Percentiles rank a stretch among this genome's conserved stretches.
These are phyloP conservation scores for Stichodactyla helianthus DNA, from an alignment of 64 coral and sea anemone species.

Conservation along the genomic window DNA sequence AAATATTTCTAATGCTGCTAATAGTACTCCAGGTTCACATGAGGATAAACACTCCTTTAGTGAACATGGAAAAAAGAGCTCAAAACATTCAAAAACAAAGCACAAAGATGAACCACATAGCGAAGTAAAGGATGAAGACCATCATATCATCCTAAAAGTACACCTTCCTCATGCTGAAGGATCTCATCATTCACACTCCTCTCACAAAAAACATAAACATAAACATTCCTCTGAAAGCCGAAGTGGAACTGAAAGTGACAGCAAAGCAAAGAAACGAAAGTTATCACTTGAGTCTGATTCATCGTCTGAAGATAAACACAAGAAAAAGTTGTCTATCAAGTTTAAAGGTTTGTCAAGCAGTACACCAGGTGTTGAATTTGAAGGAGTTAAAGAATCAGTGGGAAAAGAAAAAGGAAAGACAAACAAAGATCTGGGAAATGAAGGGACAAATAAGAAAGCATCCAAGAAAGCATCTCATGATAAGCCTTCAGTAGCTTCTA, in stretches of 20 bases:
- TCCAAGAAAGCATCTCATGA: neutral
- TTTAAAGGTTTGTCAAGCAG: conserved; percentile 34
- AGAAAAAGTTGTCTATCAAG: conserved; percentile 56
- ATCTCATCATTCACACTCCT: conserved; percentile 37
- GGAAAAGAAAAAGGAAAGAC: neutral
- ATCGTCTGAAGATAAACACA: conserved; percentile 5
- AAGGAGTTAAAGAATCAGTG: neutral
- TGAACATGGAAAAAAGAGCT: conserved; percentile 9
- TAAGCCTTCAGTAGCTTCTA: neutral
- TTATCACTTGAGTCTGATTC: neutral
- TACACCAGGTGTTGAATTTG: conserved; percentile 21
- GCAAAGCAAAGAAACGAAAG: neutral
- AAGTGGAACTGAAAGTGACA: neutral
- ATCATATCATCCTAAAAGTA: conserved; percentile 56
- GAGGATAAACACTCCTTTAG: neutral
- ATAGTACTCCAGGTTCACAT: neutral
- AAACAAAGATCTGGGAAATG: neutral
- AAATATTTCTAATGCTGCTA: neutral
- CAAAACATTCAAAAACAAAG: conserved; percentile 15
- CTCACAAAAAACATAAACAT: conserved; percentile 41
- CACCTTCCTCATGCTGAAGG: conserved; percentile 45
- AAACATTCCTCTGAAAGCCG: conserved; percentile 35
- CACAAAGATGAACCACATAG: conserved; percentile 11
- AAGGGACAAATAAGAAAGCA: conserved; percentile 34
- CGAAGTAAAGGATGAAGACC: conserved; percentile 20